A percentile compares a stretch with the other conserved stretches of the same genome.
These are phyloP conservation scores for Xylocopa sonorina DNA, from an alignment of 1,140 invertebrate species.

Conservation along the genomic window DNA sequence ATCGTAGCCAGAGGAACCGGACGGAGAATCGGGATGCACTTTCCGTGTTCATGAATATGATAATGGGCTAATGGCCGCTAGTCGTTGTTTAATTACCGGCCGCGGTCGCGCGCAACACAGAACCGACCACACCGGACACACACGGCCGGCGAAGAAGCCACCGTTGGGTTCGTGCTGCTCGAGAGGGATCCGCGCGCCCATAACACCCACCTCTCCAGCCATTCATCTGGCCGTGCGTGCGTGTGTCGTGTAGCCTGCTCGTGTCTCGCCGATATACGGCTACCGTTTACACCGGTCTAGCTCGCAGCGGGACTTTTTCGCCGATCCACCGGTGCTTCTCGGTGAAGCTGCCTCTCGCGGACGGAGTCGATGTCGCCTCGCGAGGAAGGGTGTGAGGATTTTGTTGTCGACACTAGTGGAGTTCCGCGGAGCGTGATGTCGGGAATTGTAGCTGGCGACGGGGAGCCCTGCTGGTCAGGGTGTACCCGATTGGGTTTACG, in stretches of 20 bases:
- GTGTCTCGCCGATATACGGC: constrained; percentile 67
- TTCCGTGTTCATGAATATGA: constrained; percentile 82
- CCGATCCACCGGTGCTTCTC: too few relatives aligned
- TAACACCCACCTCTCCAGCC: constrained; percentile 57
- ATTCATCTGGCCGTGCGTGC: constrained; percentile 65
- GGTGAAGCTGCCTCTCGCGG: neutral
- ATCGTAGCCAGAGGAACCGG: constrained; percentile 42
- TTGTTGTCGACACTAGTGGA: constrained; percentile 14
- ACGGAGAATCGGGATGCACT: constrained; percentile 80
- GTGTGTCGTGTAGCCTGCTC: constrained; percentile 54
- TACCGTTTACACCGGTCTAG: constrained; percentile 70
- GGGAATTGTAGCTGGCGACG: neutral
- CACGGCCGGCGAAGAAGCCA: constrained; percentile 23
- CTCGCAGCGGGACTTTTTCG: constrained; percentile 7
- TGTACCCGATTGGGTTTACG: neutral
- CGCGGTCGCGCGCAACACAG: constrained; percentile 69
- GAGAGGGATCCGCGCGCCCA: constrained; percentile 29
- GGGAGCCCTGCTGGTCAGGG: neutral
- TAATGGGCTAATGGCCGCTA: constrained; percentile 81
- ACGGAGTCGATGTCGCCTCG: neutral
- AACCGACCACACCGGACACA: constrained; percentile 39
- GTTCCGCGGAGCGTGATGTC: neutral
- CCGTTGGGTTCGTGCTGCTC: constrained; percentile 34
- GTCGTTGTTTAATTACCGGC: constrained; percentile 81
- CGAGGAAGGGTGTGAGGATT: constrained; percentile 12